Evolutionary conservation across 1,140 invertebrate genomes (phyloP).

Genomic region (Melipona quadrifasciata): DNA sequence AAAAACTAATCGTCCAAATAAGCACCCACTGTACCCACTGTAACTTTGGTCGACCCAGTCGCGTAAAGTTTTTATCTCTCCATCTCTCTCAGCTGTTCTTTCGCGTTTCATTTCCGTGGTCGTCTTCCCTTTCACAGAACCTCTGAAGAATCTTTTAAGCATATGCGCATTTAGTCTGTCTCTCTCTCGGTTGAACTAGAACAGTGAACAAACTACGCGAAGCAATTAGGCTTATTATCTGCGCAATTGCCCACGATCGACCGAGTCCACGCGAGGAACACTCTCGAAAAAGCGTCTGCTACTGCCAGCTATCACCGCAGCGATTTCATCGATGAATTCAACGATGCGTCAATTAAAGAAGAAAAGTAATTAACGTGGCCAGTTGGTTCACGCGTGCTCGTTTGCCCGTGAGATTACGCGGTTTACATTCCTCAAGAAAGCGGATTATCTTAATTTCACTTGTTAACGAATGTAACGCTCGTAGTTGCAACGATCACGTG

Average conservation of each 20-base stretch:
- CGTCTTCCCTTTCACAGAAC: background rate
- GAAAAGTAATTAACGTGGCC: slow-evolving; percentile 32
- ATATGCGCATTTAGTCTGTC: background rate
- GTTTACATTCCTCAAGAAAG: background rate
- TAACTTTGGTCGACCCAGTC: background rate
- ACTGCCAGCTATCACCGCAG: background rate
- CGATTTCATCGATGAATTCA: slow-evolving; percentile 1
- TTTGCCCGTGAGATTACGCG: background rate
- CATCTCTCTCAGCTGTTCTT: background rate
- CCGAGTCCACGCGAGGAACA: background rate
- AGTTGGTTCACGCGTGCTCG: background rate
- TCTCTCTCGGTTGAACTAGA: too few relatives aligned
- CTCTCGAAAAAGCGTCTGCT: background rate
- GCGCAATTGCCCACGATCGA: slow-evolving; percentile 40
- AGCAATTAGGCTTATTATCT: slow-evolving; percentile 51
- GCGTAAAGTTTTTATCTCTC: background rate
- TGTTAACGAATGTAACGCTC: too few relatives aligned
- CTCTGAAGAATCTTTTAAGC: background rate
- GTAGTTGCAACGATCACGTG: too few relatives aligned
- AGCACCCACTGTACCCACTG: too few relatives aligned
- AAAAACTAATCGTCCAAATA: too few relatives aligned
- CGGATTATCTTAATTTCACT: background rate
- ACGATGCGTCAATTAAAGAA: slow-evolving; percentile 13
- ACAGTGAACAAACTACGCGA: background rate
- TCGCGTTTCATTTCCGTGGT: background rate